Evolutionary conservation across 2,113 vertebrate species (phyloP).

Genomic region (Amblyornis subalaris): DNA sequence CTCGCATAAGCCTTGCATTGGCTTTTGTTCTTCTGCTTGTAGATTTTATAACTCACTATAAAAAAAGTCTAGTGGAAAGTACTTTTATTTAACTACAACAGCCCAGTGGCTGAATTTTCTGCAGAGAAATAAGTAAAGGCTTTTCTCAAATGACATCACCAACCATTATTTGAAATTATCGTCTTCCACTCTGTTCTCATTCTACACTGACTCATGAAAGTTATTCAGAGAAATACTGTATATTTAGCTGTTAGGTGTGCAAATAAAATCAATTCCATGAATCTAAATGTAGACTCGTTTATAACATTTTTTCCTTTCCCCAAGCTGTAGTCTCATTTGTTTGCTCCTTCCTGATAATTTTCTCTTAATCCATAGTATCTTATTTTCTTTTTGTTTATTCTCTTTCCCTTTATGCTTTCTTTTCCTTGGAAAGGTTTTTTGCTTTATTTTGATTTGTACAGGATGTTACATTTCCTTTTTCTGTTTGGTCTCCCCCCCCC

Average conservation of each 20-base stretch:
- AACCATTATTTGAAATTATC: background rate
- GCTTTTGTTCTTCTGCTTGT: background rate
- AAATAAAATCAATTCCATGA: background rate
- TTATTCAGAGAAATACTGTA: background rate
- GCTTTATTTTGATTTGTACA: background rate
- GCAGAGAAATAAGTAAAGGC: background rate
- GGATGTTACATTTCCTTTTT: background rate
- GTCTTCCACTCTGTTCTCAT: background rate
- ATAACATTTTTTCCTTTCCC: background rate
- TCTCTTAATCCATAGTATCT: background rate
- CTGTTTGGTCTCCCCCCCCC: background rate
- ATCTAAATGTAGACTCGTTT: background rate
- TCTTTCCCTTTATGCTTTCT: background rate
- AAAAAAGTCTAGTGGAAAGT: background rate
- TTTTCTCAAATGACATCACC: conserved; percentile 1
- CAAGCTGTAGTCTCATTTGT: background rate
- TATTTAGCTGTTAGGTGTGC: background rate
- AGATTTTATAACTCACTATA: background rate
- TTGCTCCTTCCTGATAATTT: background rate
- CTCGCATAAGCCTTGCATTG: background rate
- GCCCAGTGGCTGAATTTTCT: background rate
- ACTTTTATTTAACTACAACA: background rate
- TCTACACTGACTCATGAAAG: background rate
- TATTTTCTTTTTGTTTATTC: background rate
- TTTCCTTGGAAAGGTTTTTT: background rate